Conservation (phyloP, 2,888 invertebrate species). For the Pheosia tremula region DNA sequence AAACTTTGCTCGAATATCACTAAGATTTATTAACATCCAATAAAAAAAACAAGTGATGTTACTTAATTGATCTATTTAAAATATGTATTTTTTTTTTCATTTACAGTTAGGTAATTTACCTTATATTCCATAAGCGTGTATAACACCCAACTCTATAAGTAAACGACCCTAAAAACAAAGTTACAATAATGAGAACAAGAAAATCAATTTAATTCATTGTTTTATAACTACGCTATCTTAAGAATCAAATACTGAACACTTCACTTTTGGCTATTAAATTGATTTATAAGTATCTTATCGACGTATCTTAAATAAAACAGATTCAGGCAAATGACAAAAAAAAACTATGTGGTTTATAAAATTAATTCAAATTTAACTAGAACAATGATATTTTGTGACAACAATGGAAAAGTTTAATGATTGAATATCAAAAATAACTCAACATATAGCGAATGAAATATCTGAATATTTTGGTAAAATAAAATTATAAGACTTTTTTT, state of each 20-base stretch:
- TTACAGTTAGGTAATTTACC: too few relatives aligned
- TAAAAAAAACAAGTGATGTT: too few relatives aligned
- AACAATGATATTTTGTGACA: too few relatives aligned
- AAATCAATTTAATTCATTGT: constrained; percentile 26
- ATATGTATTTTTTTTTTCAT: background rate
- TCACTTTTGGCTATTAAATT: constrained; percentile 59
- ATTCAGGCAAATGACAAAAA: constrained; percentile 19
- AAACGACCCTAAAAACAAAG: constrained; percentile 28
- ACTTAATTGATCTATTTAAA: too few relatives aligned
- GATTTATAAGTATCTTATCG: too few relatives aligned
- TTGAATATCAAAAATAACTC: too few relatives aligned
- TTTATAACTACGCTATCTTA: constrained; percentile 40
- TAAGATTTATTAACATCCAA: too few relatives aligned
- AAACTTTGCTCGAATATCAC: too few relatives aligned
- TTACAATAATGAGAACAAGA: constrained; percentile 22
- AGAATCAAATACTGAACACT: constrained; percentile 68
- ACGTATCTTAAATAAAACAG: constrained; percentile 4
- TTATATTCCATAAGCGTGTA: background rate
- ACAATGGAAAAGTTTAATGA: too few relatives aligned
- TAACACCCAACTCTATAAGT: constrained; percentile 2
- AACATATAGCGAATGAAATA: too few relatives aligned
- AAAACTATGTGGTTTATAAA: constrained; percentile 9
- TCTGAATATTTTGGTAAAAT: too few relatives aligned
- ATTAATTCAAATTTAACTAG: background rate
- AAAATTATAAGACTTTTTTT: too few relatives aligned